These are phyloP conservation scores for Zingel zingel DNA, from an alignment of 2,113 vertebrate species.

Conservation along the genomic window DNA sequence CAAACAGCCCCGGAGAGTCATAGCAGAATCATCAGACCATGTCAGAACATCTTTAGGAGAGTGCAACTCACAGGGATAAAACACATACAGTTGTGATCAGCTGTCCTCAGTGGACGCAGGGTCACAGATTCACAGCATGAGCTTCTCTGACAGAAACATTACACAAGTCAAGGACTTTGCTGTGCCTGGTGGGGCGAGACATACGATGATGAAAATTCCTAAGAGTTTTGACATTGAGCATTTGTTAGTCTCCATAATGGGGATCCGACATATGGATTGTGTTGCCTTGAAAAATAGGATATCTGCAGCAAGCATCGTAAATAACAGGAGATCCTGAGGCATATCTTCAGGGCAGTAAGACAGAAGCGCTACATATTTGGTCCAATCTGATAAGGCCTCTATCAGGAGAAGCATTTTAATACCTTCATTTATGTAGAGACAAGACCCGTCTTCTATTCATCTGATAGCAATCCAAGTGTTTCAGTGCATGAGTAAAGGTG, in stretches of 20 bases:
- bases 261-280: conserved; percentile 37
- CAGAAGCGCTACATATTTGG: conserved; percentile 26
- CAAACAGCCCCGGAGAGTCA: conserved; percentile 14
- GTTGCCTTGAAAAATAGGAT: conserved; percentile 38
- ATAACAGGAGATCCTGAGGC: conserved; percentile 43
- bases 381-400: conserved; percentile 40
- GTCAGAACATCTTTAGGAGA: conserved; percentile 53
- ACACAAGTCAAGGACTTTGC: conserved; percentile 47
- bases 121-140: conserved; percentile 22
- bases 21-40: conserved; percentile 18
- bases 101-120: conserved; percentile 33
- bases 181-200: conserved; percentile 18
- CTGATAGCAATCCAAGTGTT: conserved; percentile 40
- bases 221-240: conserved; percentile 47
- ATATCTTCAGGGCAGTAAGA: conserved; percentile 40
- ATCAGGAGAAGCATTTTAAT: conserved; percentile 27
- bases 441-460: conserved; percentile 64
- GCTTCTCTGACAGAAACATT: conserved; percentile 43
- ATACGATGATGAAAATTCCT: conserved; percentile 46
- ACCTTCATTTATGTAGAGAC: conserved; percentile 42
- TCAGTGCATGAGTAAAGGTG: conserved; percentile 46
- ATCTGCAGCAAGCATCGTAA: conserved; percentile 38
- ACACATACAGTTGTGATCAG: conserved; percentile 28
- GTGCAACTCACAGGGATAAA: conserved; percentile 32
- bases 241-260: conserved; percentile 54